Evolutionary conservation across 2,888 invertebrate genomes (phyloP).

Genomic region (Alviniconcha strummeri): DNA sequence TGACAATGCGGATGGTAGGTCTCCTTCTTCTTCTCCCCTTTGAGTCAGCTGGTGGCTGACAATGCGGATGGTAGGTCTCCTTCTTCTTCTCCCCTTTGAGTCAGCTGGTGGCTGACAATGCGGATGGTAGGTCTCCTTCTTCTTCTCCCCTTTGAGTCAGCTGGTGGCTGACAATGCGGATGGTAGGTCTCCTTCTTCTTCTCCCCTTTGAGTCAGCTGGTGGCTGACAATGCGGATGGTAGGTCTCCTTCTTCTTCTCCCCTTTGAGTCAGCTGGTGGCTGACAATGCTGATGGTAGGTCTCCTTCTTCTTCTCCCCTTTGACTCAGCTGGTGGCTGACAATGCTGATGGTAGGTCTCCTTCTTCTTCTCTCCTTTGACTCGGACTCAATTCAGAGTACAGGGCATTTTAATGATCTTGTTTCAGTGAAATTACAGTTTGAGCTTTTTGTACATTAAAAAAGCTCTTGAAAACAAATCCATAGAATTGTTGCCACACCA

Average conservation of each 20-base stretch:
- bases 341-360: conserved; percentile 12
- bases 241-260: neutral
- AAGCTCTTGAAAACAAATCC: no score
- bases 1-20: conserved; percentile 20
- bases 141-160: no score
- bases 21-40: no score
- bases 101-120: conserved; percentile 16
- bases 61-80: conserved; percentile 12
- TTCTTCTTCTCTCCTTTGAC: no score
- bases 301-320: no score
- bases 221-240: conserved; percentile 22
- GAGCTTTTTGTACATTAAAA: no score
- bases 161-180: conserved; percentile 14
- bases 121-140: conserved; percentile 9
- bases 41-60: conserved; percentile 19
- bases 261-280: conserved; percentile 17
- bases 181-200: conserved; percentile 5
- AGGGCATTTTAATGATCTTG: no score
- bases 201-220: no score
- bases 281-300: conserved; percentile 21
- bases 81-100: no score
- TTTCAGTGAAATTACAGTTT: no score
- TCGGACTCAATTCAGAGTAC: no score
- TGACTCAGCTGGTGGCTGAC: conserved; percentile 19
- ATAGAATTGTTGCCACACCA: no score